These are phyloP conservation scores for Tetranychus truncatus DNA, from an alignment of 2,888 invertebrate genomes.

Conservation along the genomic window DNA sequence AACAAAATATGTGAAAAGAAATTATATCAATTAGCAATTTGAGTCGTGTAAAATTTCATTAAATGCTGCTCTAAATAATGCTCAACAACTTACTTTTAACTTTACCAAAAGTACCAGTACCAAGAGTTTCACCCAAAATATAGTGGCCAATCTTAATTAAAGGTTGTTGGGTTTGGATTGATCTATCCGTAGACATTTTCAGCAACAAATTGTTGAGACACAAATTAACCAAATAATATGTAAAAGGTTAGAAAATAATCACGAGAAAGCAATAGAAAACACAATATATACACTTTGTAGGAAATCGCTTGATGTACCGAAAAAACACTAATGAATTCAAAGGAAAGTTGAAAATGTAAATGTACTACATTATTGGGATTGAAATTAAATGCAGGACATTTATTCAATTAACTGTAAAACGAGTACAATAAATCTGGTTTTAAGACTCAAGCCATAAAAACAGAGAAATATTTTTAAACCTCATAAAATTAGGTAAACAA, in stretches of 20 bases:
- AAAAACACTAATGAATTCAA: too few relatives aligned
- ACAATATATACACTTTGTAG: too few relatives aligned
- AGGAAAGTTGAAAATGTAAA: too few relatives aligned
- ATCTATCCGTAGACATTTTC: conserved; percentile 14
- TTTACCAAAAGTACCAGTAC: conserved; percentile 97
- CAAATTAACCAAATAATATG: background rate
- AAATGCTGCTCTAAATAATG: background rate
- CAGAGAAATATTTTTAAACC: too few relatives aligned
- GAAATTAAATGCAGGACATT: too few relatives aligned
- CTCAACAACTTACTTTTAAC: conserved; percentile 56
- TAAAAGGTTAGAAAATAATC: background rate
- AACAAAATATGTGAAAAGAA: background rate
- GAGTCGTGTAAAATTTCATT: background rate
- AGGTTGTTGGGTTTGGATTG: conserved; percentile 21
- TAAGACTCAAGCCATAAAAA: too few relatives aligned
- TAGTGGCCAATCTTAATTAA: conserved; percentile 93
- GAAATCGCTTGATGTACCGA: too few relatives aligned
- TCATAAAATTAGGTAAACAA: too few relatives aligned
- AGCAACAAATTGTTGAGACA: background rate
- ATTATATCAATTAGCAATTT: too few relatives aligned
- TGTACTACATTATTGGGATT: too few relatives aligned
- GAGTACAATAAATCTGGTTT: too few relatives aligned
- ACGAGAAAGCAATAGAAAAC: background rate
- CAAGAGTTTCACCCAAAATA: conserved; percentile 73
- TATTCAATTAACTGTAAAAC: too few relatives aligned